Evolutionary conservation across 1,140 invertebrate species (phyloP).

Genomic region (Temnothorax curvispinosus): DNA sequence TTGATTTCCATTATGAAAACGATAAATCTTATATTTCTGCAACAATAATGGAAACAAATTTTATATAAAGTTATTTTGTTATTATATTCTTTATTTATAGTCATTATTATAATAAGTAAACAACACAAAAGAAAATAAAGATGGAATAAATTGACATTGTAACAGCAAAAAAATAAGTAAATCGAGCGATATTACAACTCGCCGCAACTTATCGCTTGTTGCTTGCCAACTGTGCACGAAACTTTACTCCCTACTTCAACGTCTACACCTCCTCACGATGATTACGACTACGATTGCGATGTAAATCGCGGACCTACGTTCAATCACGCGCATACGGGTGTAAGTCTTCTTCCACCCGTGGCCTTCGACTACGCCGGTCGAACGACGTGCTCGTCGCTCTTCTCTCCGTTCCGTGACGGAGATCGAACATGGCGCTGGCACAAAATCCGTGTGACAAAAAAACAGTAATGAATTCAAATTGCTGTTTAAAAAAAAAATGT

Average conservation of each 20-base stretch:
- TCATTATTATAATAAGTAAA: not conserved
- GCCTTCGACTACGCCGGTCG: constrained; percentile 73
- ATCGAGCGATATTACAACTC: not conserved
- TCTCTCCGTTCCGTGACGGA: constrained; percentile 1
- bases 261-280: constrained; percentile 73
- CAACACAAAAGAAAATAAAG: not conserved
- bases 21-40: not conserved
- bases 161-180: not conserved
- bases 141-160: not conserved
- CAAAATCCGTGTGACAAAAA: constrained; percentile 23
- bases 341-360: constrained; percentile 73
- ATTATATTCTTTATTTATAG: not conserved
- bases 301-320: constrained; percentile 82
- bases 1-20: not conserved
- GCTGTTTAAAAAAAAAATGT: too few species aligned
- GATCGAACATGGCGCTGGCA: constrained; percentile 39
- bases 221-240: constrained; percentile 17
- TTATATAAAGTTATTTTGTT: not conserved
- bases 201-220: not conserved
- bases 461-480: not conserved
- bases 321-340: constrained; percentile 79
- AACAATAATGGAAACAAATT: not conserved
- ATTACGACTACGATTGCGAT: constrained; percentile 83
- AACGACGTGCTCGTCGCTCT: constrained; percentile 64
- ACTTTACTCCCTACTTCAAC: constrained; percentile 20